Percentiles rank a stretch among this genome's conserved stretches.
Evolutionary conservation across 1,140 invertebrate species (phyloP).

Genomic region (Brachionus calyciflorus): DNA sequence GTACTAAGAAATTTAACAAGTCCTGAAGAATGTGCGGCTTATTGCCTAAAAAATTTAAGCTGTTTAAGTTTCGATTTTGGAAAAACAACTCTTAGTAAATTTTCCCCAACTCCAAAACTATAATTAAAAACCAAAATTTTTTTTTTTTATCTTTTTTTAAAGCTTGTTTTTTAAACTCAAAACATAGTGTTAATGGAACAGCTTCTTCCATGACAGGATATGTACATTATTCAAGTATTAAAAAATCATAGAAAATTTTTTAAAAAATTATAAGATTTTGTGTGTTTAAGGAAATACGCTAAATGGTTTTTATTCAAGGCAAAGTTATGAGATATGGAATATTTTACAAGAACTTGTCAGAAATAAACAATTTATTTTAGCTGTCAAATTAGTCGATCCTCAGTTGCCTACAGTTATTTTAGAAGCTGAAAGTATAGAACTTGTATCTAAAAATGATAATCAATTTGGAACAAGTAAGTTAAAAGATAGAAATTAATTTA

Average conservation of each 20-base stretch:
- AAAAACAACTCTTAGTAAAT: background rate
- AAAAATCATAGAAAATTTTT: too few relatives aligned
- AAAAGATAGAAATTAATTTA: too few relatives aligned
- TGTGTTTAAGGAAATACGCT: constrained; percentile 17
- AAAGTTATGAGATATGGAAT: background rate
- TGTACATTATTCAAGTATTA: constrained; percentile 29
- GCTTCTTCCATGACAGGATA: background rate
- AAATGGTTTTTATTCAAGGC: constrained; percentile 14
- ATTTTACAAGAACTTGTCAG: background rate
- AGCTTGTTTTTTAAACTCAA: constrained; percentile 27
- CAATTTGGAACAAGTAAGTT: constrained; percentile 17
- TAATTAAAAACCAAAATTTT: background rate
- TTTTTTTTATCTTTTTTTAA: background rate
- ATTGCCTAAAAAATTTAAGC: constrained; percentile 13
- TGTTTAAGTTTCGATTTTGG: constrained; percentile 45
- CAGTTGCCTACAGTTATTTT: background rate
- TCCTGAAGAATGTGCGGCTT: constrained; percentile 1
- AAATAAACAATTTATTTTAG: background rate
- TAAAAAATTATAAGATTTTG: too few relatives aligned
- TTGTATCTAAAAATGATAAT: background rate
- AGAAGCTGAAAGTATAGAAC: background rate
- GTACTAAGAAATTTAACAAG: background rate
- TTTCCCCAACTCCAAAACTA: background rate
- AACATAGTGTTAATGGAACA: constrained; percentile 17
- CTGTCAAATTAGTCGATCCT: background rate